Base-by-base conservation (phyloP, 1,140 invertebrate genomes). In the Drosophila saltans region DNA sequence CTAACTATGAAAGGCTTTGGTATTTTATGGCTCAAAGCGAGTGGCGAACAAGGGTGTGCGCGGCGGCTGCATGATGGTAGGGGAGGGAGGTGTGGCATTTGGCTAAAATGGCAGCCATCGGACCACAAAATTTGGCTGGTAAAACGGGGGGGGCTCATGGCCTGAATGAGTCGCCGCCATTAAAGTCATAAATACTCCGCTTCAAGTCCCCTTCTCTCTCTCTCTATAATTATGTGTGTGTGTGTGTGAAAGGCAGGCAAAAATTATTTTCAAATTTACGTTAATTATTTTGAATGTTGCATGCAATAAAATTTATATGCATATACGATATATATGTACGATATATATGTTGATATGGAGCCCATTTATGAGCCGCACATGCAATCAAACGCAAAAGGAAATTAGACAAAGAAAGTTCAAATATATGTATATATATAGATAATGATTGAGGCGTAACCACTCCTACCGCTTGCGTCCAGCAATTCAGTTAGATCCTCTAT, bases 211-310 rank as follows among this genome's bases (percentile, higher is more conserved):
- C n/a, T 9, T 52, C 45, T 26, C 21, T 52, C 45, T 26, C 21
- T 7, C 2, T 52, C 9, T 52, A 2, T 48, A 1, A 21, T 1
- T 45, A 16, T 45, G 43, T 45, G 16, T 45, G 43, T 30, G 55
- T 58, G 57, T 58, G 28, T 76, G 69, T 56, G 70, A 48, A 55
- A 41, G 66, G 78, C 69, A 36, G 66, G 66, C 66, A 85, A 81
- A 80, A 89, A 83, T 79, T 81, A 78, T 89, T 89, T 84, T 83
- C 80, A 90, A 89, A 89, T 89, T 88, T 84, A 76, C 84, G 84
- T 89, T 89, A 89, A 89, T 89, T 89, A 89, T 89, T 89, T 73
- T 69, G 69, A 82, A 89, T 88, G 78, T 69, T 65, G 80, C 84
- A 89, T 84, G 84, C 84, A 81, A 89, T 89, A 89, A 81, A 89